Evolutionary conservation across 2,113 vertebrate genomes (phyloP), one percentile per base, ranked within the genome.

Genomic region (Chinchilla lanigera): DNA sequence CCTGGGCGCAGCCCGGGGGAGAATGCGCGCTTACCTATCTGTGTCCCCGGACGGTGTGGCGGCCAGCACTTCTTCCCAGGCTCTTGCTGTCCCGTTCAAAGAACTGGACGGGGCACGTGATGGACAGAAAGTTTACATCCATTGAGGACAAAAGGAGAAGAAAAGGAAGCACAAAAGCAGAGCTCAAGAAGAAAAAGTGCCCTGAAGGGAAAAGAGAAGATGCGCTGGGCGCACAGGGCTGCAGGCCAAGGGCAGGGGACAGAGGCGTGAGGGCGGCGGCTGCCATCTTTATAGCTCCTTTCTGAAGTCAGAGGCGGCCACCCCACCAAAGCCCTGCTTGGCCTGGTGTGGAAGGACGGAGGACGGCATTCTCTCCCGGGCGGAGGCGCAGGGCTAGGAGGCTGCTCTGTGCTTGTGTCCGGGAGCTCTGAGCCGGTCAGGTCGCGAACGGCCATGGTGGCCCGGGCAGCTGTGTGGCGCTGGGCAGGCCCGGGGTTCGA

Each of bases 391-490:
- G 67, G 13, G 67, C 16, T n/a, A 2, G 2, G 16, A 69, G 67
- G 35, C 67, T 65, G 33, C 35, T 22, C 20, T 4, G n/a, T 10
- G n/a, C 20, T 20, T 24, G 17, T 7, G 8, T 41, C 9, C 38
- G 24, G 71, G 24, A 26, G 24, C 71, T 75, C 22, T 41, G 38
- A 10, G n/a, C 11, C 0, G 38, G 20, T 4, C 22, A 11, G 41
- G 38, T 69, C 12, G 12, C 1, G 11, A 50, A 19, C 75, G 17
- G 28, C 44, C 6, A 17, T n/a, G 1, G 41, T n/a, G 77, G 22
- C 26, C 38, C 0, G 22, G 77, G 28, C 24, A 12, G n/a, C 28
- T 0, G 4, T 6, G 22, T 1, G 35, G 38, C 5, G 61, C 58
- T 63, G 78, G 50, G 93, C 47, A 50, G 3, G 58, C 30, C 7